Evolutionary conservation across 2,888 invertebrate species (phyloP), one percentile per base, ranked within the genome.

Genomic region (Drosophila fulvimacula): DNA sequence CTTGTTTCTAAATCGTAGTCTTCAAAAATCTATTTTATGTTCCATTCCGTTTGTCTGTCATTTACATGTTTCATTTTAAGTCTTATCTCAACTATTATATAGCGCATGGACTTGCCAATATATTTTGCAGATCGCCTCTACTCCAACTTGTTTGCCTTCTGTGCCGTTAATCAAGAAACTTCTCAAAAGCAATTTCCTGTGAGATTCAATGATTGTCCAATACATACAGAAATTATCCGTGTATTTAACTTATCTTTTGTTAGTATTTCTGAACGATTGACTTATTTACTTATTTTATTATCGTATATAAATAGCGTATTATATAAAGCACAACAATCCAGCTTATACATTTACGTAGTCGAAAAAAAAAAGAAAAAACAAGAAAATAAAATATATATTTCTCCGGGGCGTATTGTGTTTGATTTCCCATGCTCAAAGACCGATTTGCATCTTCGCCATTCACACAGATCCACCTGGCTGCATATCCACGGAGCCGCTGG

Each of bases 381-480:
- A 77, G 61, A 67, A 85, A 85, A 86, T 77, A 87, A 82, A 81
- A 90, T 72, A 90, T 89, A 90, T 88, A 91, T 89, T 92, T 92
- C 92, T 92, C 91, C 92, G 92, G 91, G 91, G 91, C 88, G 90
- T 88, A 56, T 73, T 70, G 82, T 68, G 82, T 89, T 89, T 90
- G 76, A 82, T 74, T 82, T 76, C 7, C 39, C 32, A 24, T 19
- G 34, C 21, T 32, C 32, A 19, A 9, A 17, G 57, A 19, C 57
- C n/a, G 19, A 34, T 51, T 15, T 52, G 36, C 17, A n/a, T 48
- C 15, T 51, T 56, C 38, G 34, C 38, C 36, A 34, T 64, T 19
- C 17, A 36, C 44, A 27, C 93, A 97, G 97, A 96, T 93, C 96
- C 96, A 73, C 97, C 97, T 62, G 96, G 96, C 62, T 94, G 96